These are phyloP conservation scores for Corythornis vintsioides DNA, from an alignment of 2,113 vertebrate genomes.

Conservation along the genomic window DNA sequence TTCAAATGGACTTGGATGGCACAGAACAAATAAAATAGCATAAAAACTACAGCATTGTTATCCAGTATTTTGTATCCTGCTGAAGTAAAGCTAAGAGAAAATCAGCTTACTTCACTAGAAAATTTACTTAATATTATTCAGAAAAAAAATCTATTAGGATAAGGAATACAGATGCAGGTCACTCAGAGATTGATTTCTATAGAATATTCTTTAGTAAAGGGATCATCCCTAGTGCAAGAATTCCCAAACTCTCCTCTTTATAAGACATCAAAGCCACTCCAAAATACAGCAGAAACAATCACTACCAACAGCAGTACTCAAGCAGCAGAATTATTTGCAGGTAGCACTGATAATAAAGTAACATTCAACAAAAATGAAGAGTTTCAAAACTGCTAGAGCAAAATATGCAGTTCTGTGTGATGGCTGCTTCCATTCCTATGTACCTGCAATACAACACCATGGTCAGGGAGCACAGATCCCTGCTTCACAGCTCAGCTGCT, in stretches of 20 bases:
- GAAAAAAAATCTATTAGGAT: not conserved
- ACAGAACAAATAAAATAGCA: accelerated
- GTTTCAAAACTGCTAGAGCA: not conserved
- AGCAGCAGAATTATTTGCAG: not conserved
- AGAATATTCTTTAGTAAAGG: not conserved
- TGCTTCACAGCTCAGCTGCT: not conserved
- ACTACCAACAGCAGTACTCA: not conserved
- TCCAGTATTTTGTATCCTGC: not conserved
- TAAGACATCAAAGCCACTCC: not conserved
- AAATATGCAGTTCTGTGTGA: not conserved
- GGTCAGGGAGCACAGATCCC: accelerated
- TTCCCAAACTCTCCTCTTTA: not conserved
- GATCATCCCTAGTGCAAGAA: not conserved
- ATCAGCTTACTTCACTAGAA: not conserved
- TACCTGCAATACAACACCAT: not conserved
- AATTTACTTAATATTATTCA: not conserved
- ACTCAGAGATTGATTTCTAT: not conserved
- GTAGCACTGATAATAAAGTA: not conserved
- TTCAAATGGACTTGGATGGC: not conserved
- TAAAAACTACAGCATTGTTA: not conserved
- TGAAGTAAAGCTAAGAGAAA: not conserved
- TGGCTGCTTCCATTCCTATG: not conserved
- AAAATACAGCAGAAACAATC: not conserved
- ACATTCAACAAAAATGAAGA: not conserved
- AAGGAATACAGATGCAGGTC: not conserved